A percentile compares a stretch with the other conserved stretches of the same genome.
phyloP scores from a whole-genome alignment of 1,140 invertebrate species.

The Ylistrum balloti region DNA sequence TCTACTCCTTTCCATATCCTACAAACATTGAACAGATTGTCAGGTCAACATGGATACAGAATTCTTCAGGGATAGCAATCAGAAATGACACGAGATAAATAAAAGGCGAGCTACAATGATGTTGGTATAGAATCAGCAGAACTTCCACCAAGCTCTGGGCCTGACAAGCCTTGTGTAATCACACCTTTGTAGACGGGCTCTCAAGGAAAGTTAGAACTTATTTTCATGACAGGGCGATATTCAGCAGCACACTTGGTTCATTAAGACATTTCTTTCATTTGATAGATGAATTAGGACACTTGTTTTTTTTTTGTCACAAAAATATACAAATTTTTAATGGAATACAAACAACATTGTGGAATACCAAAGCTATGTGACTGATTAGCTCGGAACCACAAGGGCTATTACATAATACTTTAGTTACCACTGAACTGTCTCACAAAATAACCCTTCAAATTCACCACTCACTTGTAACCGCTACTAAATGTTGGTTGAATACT shows the following conservation, averaged over 20 bases:
- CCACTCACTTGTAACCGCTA: background rate
- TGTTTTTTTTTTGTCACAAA: background rate
- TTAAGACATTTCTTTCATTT: background rate
- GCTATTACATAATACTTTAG: background rate
- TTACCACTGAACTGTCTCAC: background rate
- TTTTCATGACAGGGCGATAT: background rate
- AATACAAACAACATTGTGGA: background rate
- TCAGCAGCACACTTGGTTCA: background rate
- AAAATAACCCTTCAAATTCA: background rate
- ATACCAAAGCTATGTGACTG: background rate
- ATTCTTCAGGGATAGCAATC: too few species aligned
- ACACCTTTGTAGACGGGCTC: background rate
- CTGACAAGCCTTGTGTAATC: background rate
- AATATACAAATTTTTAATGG: background rate
- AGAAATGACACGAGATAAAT: too few species aligned
- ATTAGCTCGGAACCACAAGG: background rate
- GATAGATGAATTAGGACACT: conserved; percentile 31
- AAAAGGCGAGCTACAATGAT: background rate
- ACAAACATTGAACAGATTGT: too few species aligned
- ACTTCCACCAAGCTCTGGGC: background rate
- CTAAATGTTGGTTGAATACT: background rate
- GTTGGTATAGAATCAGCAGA: background rate
- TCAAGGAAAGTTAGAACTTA: too few species aligned
- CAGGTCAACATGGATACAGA: too few species aligned
- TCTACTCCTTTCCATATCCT: too few species aligned